Base-by-base conservation (phyloP, 2,113 vertebrate genomes). In the Vireo altiloquus region DNA sequence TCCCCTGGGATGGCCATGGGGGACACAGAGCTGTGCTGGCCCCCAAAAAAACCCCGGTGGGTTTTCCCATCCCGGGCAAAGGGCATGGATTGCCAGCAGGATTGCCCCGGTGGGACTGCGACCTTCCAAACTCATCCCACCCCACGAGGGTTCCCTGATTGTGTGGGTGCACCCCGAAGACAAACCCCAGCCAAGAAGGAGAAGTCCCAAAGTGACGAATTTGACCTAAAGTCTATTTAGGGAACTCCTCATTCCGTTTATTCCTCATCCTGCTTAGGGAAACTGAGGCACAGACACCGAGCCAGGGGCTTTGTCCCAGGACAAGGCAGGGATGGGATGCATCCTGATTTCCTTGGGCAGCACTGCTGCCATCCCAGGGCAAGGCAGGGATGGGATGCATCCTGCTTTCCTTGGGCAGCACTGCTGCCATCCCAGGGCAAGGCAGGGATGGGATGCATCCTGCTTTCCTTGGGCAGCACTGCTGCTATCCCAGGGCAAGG, bases 41-140 rank as follows among this genome's bases (percentile, higher is more conserved):
- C 33, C 24, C 39, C 5, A 0, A n/a, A 57, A 57, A 35, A 28
- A 28, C 64, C 72, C 28, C 16, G 42, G 0, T 24, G 13, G 25
- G 17, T n/a, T 90, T 80, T 64, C 30, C 46, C 44, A 23, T 25
- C 4, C 22, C 2, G 0, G 10, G 27, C 5, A 7, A 21, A 15
- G 52, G 0, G 42, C 10, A 47, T 12, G 39, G 39, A 39, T 39
- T 12, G 56, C n/a, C 3, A 4, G 21, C 63, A 66, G 33, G 11
- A 22, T 39, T 13, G 21, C 3, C 6, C 5, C 1, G 1, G 11
- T 12, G 42, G 14, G 59, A 9, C 68, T 46, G 82, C 84, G 40
- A 57, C 63, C 52, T 93, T 37, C 33, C n/a, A 15, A 56, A 87
- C 22, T 80, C 72, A 46, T n/a, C 46, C 35, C 16, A 80, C 16